phyloP scores from a whole-genome alignment of 2,797 vertebrate genomes.

The Esox lucius region DNA sequence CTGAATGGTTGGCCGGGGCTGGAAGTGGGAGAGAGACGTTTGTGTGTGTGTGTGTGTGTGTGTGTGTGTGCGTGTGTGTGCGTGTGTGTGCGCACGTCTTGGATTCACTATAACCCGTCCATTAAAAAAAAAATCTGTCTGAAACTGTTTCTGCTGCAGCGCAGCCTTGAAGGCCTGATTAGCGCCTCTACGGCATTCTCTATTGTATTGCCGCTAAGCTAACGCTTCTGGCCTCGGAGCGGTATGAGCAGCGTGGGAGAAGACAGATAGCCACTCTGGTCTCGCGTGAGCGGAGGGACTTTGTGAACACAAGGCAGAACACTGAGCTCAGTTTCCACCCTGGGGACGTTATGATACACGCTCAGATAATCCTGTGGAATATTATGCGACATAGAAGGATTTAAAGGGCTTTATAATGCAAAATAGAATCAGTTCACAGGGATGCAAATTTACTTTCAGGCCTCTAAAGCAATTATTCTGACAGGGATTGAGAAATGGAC shows the following conservation, averaged over 20 bases:
- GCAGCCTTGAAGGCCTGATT: conserved; percentile 22
- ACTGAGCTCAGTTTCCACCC: conserved; percentile 26
- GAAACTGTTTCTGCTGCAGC: conserved; percentile 24
- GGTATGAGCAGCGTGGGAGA: conserved; percentile 19
- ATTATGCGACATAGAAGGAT: conserved; percentile 1
- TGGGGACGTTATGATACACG: conserved; percentile 28
- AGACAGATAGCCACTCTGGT: conserved; percentile 31
- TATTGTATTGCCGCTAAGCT: conserved; percentile 30
- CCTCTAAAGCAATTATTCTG: not conserved
- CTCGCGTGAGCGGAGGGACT: conserved; percentile 12
- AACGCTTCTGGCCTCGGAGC: conserved; percentile 25
- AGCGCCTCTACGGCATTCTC: conserved; percentile 19
- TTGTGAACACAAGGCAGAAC: conserved; percentile 15
- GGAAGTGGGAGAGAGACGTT: not conserved
- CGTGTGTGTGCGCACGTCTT: not conserved
- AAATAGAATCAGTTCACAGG: conserved; percentile 2
- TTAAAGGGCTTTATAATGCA: conserved; percentile 1
- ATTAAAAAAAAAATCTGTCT: conserved; percentile 17
- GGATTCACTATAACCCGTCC: not conserved
- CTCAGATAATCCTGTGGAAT: conserved; percentile 34
- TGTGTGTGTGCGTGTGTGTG: not conserved
- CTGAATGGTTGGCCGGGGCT: not conserved
- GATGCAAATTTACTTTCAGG: not conserved
- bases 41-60: not conserved
- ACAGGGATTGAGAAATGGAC: not conserved